Base-by-base conservation (phyloP, 2,888 invertebrate species). In the Cryptus armator region DNA sequence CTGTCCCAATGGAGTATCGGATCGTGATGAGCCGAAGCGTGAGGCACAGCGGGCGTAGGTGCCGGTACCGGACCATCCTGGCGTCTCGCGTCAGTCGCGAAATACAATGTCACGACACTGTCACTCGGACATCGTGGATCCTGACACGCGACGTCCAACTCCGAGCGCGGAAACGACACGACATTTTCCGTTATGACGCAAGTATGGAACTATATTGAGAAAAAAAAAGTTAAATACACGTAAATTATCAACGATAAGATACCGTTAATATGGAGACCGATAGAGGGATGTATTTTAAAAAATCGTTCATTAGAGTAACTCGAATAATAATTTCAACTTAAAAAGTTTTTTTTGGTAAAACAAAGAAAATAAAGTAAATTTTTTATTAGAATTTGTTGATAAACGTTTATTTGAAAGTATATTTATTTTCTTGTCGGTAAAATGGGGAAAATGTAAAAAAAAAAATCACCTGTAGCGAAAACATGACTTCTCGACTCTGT, bases 131-230 rank as follows among this genome's bases (percentile, higher is more conserved):
- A 98, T 88, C 97, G 95, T 32, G 96, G 95, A 94, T 97, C 97
- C 92, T 96, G 96, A 91, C 96, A 96, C 84, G 98, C 98, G 90
- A 96, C 96, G 94, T 99, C 98, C 88, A 99, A 95, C 92, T 98
- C 98, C 91, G 97, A 96, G 92, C 97, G 96, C 84, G 97, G 96
- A 95, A 98, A 98, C 90, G 97, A 96, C 78, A 98, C 96, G 85
- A 97, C 97, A 94, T 97, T 96, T 93, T 97, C 97, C 67, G 97
- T 96, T 87, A 98, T 97, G 76, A 98, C 98, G 94, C 98, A 98
- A 4, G 99, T 98, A 95, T 99, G 98, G 95, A 99, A 98, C 96
- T 99, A 97, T 10, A 83, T 86, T 68, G 29, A 66, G 6, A 74
- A 82, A n/a, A 74, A 24, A 72, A 56, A 70, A 43, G 12, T 72